These are phyloP conservation scores for Ploceus nigricollis DNA, from an alignment of 2,113 vertebrate genomes.

Conservation along the genomic window DNA sequence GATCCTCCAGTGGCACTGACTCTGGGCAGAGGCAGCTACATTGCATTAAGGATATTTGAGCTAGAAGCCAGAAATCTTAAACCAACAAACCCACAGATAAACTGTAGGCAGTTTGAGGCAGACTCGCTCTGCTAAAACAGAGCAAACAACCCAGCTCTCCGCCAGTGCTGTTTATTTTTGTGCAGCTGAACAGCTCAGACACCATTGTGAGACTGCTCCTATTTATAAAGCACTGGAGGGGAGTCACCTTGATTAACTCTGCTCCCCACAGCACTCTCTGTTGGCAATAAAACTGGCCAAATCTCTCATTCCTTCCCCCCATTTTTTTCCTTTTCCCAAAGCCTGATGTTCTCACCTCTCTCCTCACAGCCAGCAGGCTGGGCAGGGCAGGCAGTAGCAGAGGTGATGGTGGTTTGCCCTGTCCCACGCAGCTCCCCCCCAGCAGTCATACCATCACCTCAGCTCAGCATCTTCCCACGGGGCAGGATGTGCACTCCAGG, in stretches of 20 bases:
- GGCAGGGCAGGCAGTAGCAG: not conserved
- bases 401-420: not conserved
- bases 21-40: not conserved
- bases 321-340: not conserved
- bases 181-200: not conserved
- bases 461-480: not conserved
- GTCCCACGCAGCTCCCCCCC: fast-evolving
- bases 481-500: not conserved
- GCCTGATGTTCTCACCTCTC: not conserved
- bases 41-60: not conserved
- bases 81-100: constrained; percentile 11
- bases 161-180: not conserved
- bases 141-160: not conserved
- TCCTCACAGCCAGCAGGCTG: not conserved
- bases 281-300: not conserved
- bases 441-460: not conserved
- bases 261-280: not conserved
- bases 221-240: not conserved
- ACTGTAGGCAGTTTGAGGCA: not conserved
- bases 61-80: not conserved
- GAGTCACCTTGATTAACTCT: constrained; percentile 4
- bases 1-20: fast-evolving
- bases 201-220: not conserved
- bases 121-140: not conserved
- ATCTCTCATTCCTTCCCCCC: not conserved